A percentile compares a stretch with the other conserved stretches of the same genome.
Evolutionary conservation across 1,140 invertebrate genomes (phyloP).

Genomic region (Sarcophaga peregrina): DNA sequence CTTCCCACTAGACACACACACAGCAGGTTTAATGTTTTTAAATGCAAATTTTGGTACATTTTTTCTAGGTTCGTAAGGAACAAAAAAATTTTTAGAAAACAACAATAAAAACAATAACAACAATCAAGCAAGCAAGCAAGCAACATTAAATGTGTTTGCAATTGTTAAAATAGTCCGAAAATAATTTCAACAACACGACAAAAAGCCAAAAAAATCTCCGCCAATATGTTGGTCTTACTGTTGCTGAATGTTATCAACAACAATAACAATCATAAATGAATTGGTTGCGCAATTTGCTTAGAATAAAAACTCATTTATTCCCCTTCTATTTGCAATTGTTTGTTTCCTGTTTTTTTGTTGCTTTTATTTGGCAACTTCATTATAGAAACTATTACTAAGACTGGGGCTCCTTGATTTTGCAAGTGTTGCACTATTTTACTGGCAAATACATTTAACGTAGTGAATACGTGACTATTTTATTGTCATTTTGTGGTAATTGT

Average conservation of each 20-base stretch:
- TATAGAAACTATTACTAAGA: slow-evolving; percentile 45
- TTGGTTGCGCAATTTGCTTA: slow-evolving; percentile 39
- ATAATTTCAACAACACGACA: slow-evolving; percentile 8
- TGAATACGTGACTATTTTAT: slow-evolving; percentile 40
- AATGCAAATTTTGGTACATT: slow-evolving; percentile 43
- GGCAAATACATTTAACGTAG: background rate
- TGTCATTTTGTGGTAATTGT: slow-evolving; percentile 37
- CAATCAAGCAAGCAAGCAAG: background rate
- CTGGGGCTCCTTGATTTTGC: slow-evolving; percentile 59
- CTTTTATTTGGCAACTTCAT: slow-evolving; percentile 45
- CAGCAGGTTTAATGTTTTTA: slow-evolving; percentile 43
- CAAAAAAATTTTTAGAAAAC: background rate
- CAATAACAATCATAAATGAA: slow-evolving; percentile 44
- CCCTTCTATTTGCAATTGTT: background rate
- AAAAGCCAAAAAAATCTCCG: slow-evolving; percentile 32
- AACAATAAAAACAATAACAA: background rate
- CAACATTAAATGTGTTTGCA: slow-evolving; percentile 16
- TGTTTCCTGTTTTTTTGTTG: background rate
- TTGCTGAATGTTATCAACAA: slow-evolving; percentile 45
- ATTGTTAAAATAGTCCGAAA: slow-evolving; percentile 25
- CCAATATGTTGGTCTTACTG: slow-evolving; percentile 33
- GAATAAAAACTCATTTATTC: slow-evolving; percentile 22
- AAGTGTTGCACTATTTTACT: slow-evolving; percentile 27
- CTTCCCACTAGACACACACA: slow-evolving; percentile 8
- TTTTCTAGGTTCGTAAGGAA: background rate